phyloP scores from a whole-genome alignment of 2,113 vertebrate genomes.

The Cricetomys ansorgei region DNA sequence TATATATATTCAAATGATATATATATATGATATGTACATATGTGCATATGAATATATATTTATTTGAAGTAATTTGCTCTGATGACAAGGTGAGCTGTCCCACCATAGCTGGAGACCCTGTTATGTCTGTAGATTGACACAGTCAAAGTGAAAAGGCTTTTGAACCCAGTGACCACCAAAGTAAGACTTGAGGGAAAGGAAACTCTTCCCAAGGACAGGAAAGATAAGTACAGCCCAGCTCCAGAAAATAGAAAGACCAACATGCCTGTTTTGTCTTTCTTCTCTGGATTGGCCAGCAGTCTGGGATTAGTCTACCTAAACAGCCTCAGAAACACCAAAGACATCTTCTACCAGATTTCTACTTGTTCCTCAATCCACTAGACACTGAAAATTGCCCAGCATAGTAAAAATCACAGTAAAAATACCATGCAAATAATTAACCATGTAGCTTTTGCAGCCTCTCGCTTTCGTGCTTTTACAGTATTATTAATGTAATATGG shows the following conservation, averaged over 20 bases:
- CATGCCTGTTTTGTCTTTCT: background rate
- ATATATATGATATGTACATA: too few relatives aligned
- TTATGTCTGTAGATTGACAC: background rate
- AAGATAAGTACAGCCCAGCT: background rate
- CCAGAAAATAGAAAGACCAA: background rate
- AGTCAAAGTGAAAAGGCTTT: background rate
- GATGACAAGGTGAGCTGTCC: background rate
- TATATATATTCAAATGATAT: too few relatives aligned
- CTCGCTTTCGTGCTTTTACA: background rate
- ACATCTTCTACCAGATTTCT: background rate
- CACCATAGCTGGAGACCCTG: background rate
- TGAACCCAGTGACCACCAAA: background rate
- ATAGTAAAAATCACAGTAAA: background rate
- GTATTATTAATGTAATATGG: background rate
- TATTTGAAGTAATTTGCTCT: background rate
- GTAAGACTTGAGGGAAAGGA: background rate
- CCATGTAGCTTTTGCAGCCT: background rate
- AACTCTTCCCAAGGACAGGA: background rate
- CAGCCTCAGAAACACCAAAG: background rate
- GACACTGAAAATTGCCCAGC: background rate
- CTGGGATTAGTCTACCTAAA: background rate
- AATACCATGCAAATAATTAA: background rate
- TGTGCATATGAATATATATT: too few relatives aligned
- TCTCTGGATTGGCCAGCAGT: background rate
- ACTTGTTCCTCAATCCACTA: background rate